phyloP scores from a whole-genome alignment of 1,140 invertebrate species.

The Rhizoglyphus robini region DNA sequence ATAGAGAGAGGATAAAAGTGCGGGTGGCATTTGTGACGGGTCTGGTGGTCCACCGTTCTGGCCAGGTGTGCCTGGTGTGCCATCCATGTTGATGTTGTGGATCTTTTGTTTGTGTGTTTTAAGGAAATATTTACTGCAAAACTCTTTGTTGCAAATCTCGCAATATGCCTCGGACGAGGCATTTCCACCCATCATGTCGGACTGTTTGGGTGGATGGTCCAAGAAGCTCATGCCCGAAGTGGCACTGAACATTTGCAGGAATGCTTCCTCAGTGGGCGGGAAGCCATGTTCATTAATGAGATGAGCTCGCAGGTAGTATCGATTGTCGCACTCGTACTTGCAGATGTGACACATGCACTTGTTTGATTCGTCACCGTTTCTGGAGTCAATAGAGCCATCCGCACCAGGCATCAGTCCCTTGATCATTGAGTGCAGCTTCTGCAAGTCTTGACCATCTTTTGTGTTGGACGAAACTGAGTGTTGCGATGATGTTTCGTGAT shows the following conservation, averaged over 20 bases:
- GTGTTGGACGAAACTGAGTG: background rate
- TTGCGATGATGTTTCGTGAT: background rate
- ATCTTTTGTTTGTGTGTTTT: slow-evolving; percentile 45
- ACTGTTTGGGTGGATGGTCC: background rate
- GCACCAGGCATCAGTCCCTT: slow-evolving; percentile 46
- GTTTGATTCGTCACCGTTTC: slow-evolving; percentile 22
- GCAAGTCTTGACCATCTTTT: slow-evolving; percentile 49
- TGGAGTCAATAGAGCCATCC: background rate
- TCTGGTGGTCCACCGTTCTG: slow-evolving; percentile 15
- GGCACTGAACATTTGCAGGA: slow-evolving; percentile 18
- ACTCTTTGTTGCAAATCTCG: slow-evolving; percentile 46
- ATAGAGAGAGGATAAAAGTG: background rate
- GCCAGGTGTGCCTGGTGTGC: background rate
- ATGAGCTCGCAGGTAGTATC: slow-evolving; percentile 43
- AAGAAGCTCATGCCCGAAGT: slow-evolving; percentile 1
- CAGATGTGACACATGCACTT: slow-evolving; percentile 42
- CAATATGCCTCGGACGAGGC: slow-evolving; percentile 37
- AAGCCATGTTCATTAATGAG: slow-evolving; percentile 46
- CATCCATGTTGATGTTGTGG: slow-evolving; percentile 32
- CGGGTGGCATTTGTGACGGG: slow-evolving; percentile 19
- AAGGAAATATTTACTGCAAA: slow-evolving; percentile 44
- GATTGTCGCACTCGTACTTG: slow-evolving; percentile 43
- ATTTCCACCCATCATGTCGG: background rate
- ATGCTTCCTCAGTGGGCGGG: slow-evolving; percentile 31
- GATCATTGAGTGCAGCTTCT: slow-evolving; percentile 80